Percentiles rank a stretch among this genome's conserved stretches.
phyloP scores from a whole-genome alignment of 2,888 invertebrate species.

The Athalia rosae region DNA sequence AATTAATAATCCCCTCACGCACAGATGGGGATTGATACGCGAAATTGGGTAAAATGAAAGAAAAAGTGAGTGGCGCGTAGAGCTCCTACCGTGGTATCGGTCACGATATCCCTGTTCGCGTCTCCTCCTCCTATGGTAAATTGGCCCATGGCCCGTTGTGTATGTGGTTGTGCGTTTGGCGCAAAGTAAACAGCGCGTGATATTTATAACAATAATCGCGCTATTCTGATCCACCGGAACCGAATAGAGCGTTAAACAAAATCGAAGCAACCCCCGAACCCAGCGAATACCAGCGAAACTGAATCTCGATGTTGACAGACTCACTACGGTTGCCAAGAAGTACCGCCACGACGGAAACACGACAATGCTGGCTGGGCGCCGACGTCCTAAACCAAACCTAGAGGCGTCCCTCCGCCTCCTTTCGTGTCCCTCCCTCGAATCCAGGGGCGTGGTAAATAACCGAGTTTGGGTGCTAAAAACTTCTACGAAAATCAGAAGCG shows the following conservation, averaged over 20 bases:
- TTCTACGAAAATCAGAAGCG: neutral
- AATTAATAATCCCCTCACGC: neutral
- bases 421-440: constrained; percentile 74
- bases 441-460: constrained; percentile 72
- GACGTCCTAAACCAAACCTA: constrained; percentile 34
- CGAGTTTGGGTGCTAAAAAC: constrained; percentile 68
- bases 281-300: neutral
- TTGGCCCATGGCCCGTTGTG: constrained; percentile 40
- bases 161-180: neutral
- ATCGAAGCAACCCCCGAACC: constrained; percentile 38
- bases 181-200: neutral
- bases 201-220: constrained; percentile 64
- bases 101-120: constrained; percentile 23
- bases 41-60: too few relatives aligned
- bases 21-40: too few relatives aligned
- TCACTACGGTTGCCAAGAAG: constrained; percentile 76
- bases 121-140: constrained; percentile 2
- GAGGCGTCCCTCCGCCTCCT: constrained; percentile 77
- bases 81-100: constrained; percentile 35
- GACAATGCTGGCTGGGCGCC: constrained; percentile 38
- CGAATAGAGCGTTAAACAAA: constrained; percentile 45
- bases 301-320: constrained; percentile 41
- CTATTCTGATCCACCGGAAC: constrained; percentile 75
- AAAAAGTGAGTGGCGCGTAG: too few relatives aligned
- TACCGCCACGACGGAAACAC: constrained; percentile 72